Base-by-base conservation (phyloP, 2,797 vertebrate species). In the Martes flavigula region DNA sequence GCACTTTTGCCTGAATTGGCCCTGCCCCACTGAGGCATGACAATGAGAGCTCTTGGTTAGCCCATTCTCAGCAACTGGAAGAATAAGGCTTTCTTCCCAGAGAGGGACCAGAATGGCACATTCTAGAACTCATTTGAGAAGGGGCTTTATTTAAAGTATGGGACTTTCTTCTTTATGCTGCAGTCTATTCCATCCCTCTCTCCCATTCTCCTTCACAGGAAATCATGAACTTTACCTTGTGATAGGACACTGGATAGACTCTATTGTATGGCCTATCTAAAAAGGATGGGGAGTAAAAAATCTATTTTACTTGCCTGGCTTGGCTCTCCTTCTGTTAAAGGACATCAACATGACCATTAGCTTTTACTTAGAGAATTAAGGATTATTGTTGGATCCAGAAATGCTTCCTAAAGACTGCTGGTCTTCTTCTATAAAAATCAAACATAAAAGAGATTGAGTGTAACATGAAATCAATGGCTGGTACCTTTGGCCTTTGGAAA, bases 291-390 rank as follows among this genome's bases (percentile, higher is more conserved):
- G 92, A 94, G 13, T 73, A 38, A 58, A 77, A 77, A 64, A 64
- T 32, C 14, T 77, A n/a, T 97, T 92, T 96, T 87, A 62, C 38
- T 86, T 78, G 23, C 15, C 58, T 58, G 54, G 2, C 14, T 54
- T 88, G 27, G 46, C 32, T 82, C 25, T 43, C 58, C 38, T 94
- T 83, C 58, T 66, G 54, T 78, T 83, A 58, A 90, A 92, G 62
- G 27, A 81, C 18, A 91, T 46, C 91, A 83, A 78, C 35, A 64
- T 84, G 23, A 88, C 12, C 25, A 91, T 73, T 88, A 64, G 7
- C 43, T 96, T 94, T 95, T 92, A 88, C 40, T 93, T 96, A 94
- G 91, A 97, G 77, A 97, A 85, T 40, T 85, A 92, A 72, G 17
- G 13, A 54, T 66, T 78, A 72, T 93, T 87, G 23, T 93, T 94